Evolutionary conservation across 2,888 invertebrate genomes (phyloP).

Genomic region (Tachystola acroxantha): DNA sequence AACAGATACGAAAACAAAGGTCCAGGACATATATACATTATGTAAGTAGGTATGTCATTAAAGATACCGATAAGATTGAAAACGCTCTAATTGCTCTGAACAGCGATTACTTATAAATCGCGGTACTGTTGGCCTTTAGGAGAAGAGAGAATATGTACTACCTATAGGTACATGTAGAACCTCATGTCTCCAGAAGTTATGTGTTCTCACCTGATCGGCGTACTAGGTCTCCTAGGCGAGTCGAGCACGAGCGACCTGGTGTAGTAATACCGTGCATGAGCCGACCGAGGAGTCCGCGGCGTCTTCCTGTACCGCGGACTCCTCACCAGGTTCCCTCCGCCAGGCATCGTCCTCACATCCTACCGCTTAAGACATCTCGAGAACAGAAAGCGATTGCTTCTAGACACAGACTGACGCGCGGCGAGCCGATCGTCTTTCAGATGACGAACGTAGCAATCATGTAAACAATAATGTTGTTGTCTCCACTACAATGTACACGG

Average conservation of each 20-base stretch:
- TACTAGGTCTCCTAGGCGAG: conserved; percentile 25
- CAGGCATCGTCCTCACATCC: conserved; percentile 53
- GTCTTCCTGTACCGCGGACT: conserved; percentile 51
- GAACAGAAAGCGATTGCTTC: conserved; percentile 20
- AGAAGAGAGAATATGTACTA: no score
- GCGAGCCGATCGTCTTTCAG: conserved; percentile 36
- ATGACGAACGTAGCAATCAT: conserved; percentile 58
- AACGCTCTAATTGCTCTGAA: no score
- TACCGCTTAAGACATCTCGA: conserved; percentile 19
- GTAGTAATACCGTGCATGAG: conserved; percentile 57
- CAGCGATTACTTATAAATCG: no score
- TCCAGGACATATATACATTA: no score
- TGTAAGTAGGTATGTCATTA: no score
- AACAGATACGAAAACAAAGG: no score
- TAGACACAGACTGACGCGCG: conserved; percentile 37
- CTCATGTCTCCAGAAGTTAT: no score
- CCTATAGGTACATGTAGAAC: no score
- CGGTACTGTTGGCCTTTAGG: no score
- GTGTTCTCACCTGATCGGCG: conserved; percentile 46
- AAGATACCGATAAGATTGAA: no score
- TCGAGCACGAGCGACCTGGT: conserved; percentile 49
- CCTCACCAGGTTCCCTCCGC: conserved; percentile 47
- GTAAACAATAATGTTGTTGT: conserved; percentile 68
- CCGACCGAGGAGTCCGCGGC: conserved; percentile 40
- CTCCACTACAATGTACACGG: conserved; percentile 34